phyloP scores from a whole-genome alignment of 1,140 invertebrate species.

The Procambarus clarkii region DNA sequence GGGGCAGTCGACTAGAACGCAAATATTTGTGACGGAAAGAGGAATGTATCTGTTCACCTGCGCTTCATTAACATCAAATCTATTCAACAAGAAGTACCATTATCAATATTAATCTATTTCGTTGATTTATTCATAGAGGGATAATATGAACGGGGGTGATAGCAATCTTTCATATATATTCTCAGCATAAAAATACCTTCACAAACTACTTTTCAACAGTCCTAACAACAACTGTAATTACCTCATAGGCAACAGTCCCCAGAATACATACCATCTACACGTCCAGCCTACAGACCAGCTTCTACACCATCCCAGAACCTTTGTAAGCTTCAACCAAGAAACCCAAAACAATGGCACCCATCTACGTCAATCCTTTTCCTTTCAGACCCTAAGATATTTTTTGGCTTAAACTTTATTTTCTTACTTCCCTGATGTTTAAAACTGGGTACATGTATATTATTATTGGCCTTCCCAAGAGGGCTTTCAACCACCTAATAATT shows the following conservation, averaged over 20 bases:
- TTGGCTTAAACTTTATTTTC: constrained; percentile 8
- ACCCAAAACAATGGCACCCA: constrained; percentile 38
- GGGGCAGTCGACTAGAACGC: constrained; percentile 47
- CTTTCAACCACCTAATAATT: constrained; percentile 28
- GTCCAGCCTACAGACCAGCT: constrained; percentile 32
- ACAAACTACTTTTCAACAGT: constrained; percentile 52
- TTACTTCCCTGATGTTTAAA: constrained; percentile 31
- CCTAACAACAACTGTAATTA: constrained; percentile 40
- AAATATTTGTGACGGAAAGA: constrained; percentile 59
- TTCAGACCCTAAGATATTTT: constrained; percentile 18
- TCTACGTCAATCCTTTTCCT: constrained; percentile 7
- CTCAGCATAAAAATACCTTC: constrained; percentile 56
- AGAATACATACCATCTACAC: constrained; percentile 23
- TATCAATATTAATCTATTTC: constrained; percentile 63
- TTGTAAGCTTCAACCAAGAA: constrained; percentile 22
- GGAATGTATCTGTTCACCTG: constrained; percentile 57
- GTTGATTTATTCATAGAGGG: constrained; percentile 61
- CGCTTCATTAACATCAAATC: constrained; percentile 51
- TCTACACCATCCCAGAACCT: constrained; percentile 3
- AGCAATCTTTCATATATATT: constrained; percentile 41
- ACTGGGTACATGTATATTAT: neutral
- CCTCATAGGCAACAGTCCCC: constrained; percentile 10
- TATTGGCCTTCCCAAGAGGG: constrained; percentile 33
- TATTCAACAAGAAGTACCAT: constrained; percentile 49
- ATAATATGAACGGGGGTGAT: constrained; percentile 50